A percentile compares a stretch with the other conserved stretches of the same genome.
phyloP scores from a whole-genome alignment of 2,113 vertebrate species.

The Laticauda colubrina region DNA sequence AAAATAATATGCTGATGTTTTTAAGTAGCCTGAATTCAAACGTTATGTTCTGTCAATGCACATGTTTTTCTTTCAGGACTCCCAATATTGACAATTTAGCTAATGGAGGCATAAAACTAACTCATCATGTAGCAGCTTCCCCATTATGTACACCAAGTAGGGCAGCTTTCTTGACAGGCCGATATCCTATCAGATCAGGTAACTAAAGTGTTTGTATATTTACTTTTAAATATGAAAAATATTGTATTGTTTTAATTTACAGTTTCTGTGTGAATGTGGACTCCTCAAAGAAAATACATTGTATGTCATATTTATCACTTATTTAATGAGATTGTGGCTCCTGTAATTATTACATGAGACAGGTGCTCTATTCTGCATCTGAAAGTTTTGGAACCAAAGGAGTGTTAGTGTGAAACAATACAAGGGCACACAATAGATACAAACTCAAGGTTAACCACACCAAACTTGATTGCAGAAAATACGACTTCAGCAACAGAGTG shows the following conservation, averaged over 20 bases:
- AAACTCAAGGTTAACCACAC: no score
- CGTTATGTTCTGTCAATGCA: not conserved
- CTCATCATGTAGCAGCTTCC: slow-evolving; percentile 83
- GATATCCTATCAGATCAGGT: slow-evolving; percentile 88
- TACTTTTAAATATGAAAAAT: not conserved
- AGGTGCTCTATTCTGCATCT: not conserved
- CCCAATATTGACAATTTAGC: slow-evolving; percentile 82
- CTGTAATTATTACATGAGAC: not conserved
- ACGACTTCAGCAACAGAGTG: no score
- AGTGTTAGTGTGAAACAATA: not conserved
- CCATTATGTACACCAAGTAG: slow-evolving; percentile 88
- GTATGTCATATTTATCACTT: not conserved
- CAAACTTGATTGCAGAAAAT: no score
- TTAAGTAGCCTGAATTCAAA: not conserved
- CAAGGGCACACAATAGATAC: no score
- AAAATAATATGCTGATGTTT: not conserved
- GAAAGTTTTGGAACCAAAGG: not conserved
- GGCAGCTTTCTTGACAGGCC: slow-evolving; percentile 87
- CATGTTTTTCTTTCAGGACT: slow-evolving; percentile 70
- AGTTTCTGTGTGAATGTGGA: not conserved
- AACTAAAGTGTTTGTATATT: slow-evolving; percentile 10
- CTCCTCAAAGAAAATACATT: not conserved
- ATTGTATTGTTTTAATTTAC: not conserved
- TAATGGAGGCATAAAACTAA: slow-evolving; percentile 77
- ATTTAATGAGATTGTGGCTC: not conserved